Evolutionary conservation across 2,888 invertebrate species (phyloP).

Genomic region (Rosalia funebris): DNA sequence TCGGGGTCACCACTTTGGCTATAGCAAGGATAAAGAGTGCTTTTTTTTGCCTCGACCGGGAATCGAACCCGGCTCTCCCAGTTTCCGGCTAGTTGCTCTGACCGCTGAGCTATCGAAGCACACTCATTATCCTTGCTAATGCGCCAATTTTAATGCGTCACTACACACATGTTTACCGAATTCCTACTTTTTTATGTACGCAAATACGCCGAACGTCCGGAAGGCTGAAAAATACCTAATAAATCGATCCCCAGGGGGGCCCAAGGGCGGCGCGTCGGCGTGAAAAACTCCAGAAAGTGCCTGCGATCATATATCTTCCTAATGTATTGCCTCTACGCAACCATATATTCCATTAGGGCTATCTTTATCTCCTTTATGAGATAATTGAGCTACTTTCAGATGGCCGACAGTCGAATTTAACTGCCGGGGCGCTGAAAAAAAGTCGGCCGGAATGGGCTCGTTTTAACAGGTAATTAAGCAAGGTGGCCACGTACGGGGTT

Average conservation of each 20-base stretch:
- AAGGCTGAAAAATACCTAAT: slow-evolving; percentile 3
- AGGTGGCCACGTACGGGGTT: too few relatives aligned
- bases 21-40: too few relatives aligned
- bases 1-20: too few relatives aligned
- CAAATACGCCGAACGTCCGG: not conserved
- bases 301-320: slow-evolving; percentile 23
- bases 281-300: slow-evolving; percentile 10
- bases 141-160: too few relatives aligned
- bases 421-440: slow-evolving; percentile 2
- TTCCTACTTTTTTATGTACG: not conserved
- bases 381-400: slow-evolving; percentile 23
- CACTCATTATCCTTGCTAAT: too few relatives aligned
- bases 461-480: slow-evolving; percentile 18
- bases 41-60: too few relatives aligned
- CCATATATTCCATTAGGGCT: slow-evolving; percentile 27
- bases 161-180: too few relatives aligned
- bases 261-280: not conserved
- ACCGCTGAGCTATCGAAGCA: too few relatives aligned
- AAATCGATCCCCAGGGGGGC: slow-evolving; percentile 7
- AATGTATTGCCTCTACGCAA: slow-evolving; percentile 26
- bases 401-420: slow-evolving; percentile 11
- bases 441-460: not conserved
- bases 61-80: too few relatives aligned
- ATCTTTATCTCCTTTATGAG: slow-evolving; percentile 25
- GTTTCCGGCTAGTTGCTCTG: too few relatives aligned